Evolutionary conservation across 2,888 invertebrate species (phyloP), one percentile per base, ranked within the genome.

Genomic region (Altica lythri): DNA sequence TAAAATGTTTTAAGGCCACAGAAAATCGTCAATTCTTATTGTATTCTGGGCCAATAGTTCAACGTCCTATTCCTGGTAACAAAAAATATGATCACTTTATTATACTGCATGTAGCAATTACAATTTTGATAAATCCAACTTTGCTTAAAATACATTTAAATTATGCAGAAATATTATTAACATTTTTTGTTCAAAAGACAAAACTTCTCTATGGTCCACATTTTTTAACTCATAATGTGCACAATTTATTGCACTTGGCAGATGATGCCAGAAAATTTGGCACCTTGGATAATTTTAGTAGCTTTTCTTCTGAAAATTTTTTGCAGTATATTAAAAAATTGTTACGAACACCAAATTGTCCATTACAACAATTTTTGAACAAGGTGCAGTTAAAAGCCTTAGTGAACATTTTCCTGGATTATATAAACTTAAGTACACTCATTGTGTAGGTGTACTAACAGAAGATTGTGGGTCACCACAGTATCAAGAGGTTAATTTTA

Each of bases 181-280:
- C 5, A 6, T 25, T 6, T 8, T 25, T 25, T 25, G 25, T 25
- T 5, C 6, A 25, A 25, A 25, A 5, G 8, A 25, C 25, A 25
- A 25, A 25, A 25, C 5, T 8, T 6, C 5, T 25, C 8, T 25
- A 25, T 25, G 25, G 25, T 6, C 5, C 6, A 5, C 25, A 25
- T 8, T 25, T 6, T 25, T 8, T 38, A 12, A 8, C 38, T 14
- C 38, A 38, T 16, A 38, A 38, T 38, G n/a, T 38, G 4, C 38
- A 38, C n/a, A 38, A 38, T 38, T n/a, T 38, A 8, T 38, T 38
- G 16, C 38, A 38, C 18, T 17, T 38, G 5, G 12, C 9, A 3
- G 18, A 38, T n/a, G 38, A 38, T 38, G 38, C n/a, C 2, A 38
- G 38, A 16, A 38, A 38, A 38, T 38, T 38, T 38, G 38, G 38